Base-by-base conservation (phyloP, 2,113 vertebrate genomes). In the Empidonax traillii region DNA sequence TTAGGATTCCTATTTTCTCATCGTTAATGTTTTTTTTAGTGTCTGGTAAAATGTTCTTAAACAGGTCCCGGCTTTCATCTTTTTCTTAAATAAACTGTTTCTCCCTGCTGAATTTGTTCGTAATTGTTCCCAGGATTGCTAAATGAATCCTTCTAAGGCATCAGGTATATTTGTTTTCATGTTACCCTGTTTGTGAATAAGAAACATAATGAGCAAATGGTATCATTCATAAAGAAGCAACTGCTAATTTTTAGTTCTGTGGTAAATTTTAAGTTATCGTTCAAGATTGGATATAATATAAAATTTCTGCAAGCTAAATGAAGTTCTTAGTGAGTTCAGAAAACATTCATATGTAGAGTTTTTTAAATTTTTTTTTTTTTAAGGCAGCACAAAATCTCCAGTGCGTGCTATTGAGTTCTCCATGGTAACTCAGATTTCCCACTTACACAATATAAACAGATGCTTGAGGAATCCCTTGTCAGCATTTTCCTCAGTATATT, bases 131-230 rank as follows among this genome's bases (percentile, higher is more conserved):
- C 30, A 39, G 37, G 49, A 83, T 94, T 94, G 51, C 72, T 80
- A 92, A 95, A 87, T 68, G 12, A 93, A 62, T 68, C 33, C 25
- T 93, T 91, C 87, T 89, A 90, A 87, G 52, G 43, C 49, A 65
- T 66, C 43, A 95, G 86, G 86, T 92, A 52, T 85, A 72, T 89
- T 95, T 86, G 65, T 74, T 95, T 95, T 89, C 73, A 17, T 75
- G 62, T 95, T 90, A 84, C 41, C 44, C 44, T 75, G 23, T 84
- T 94, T 77, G 65, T 80, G 56, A 90, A 81, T 91, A 81, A 81
- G 73, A 81, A 93, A 84, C 56, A 31, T 90, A 84, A 96, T 68
- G 84, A 91, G 89, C 49, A 84, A 96, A 88, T 81, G 21, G 43
- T 87, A 47, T 87, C 55, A 89, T 89, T 92, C 77, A 41, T 85